Percentiles rank a stretch among this genome's conserved stretches.
These are phyloP conservation scores for Phrynosoma platyrhinos DNA, from an alignment of 2,113 vertebrate species.

Conservation along the genomic window DNA sequence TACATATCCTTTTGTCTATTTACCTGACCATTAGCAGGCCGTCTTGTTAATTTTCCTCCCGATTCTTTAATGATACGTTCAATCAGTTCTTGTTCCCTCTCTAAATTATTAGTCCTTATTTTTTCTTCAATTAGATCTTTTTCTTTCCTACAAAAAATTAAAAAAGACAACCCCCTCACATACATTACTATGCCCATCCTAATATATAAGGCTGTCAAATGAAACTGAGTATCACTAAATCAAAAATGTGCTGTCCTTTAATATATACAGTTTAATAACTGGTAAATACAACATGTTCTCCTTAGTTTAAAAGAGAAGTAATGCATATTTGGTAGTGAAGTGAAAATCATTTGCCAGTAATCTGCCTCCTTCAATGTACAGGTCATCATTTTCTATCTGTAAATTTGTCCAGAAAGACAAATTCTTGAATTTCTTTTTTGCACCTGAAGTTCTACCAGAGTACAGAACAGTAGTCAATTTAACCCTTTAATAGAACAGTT, in stretches of 20 bases:
- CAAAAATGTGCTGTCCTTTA: neutral
- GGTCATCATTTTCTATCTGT: too few relatives aligned
- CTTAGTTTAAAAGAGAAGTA: neutral
- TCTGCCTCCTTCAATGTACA: neutral
- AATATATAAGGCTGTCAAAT: neutral
- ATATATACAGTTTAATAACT: neutral
- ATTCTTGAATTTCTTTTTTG: neutral
- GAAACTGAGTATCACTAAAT: neutral
- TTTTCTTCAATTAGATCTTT: slow-evolving; percentile 87
- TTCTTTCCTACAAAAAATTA: slow-evolving; percentile 82
- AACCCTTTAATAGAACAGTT: too few relatives aligned
- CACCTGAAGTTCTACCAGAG: too few relatives aligned
- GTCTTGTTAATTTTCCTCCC: slow-evolving; percentile 89
- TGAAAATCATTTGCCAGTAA: too few relatives aligned
- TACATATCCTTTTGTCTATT: neutral
- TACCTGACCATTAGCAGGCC: slow-evolving; percentile 88
- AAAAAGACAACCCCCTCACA: neutral
- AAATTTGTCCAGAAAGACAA: neutral
- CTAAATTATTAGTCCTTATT: slow-evolving; percentile 76
- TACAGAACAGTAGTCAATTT: too few relatives aligned
- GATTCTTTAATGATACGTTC: slow-evolving; percentile 91
- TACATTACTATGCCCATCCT: too few relatives aligned
- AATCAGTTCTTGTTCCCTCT: slow-evolving; percentile 92
- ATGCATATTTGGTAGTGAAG: neutral
- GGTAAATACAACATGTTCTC: neutral